phyloP scores from a whole-genome alignment of 2,888 invertebrate genomes.

The Drosophila koepferae region DNA sequence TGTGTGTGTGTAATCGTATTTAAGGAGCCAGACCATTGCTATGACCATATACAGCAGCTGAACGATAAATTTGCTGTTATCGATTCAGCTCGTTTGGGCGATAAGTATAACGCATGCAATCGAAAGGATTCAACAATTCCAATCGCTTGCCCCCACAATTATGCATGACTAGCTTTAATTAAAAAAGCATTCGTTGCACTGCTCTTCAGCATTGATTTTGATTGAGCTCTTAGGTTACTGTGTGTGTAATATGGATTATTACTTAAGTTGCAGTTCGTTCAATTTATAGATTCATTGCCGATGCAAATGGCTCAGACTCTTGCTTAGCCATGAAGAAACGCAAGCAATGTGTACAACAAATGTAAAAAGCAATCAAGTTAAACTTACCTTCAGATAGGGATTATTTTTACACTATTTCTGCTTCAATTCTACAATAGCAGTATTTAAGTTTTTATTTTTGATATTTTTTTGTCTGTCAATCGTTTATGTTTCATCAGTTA shows the following conservation, averaged over 20 bases:
- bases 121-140: slow-evolving; percentile 3
- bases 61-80: slow-evolving; percentile 68
- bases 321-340: background rate
- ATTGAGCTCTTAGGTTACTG: background rate
- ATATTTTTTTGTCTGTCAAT: too few relatives aligned
- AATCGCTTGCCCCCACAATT: slow-evolving; percentile 17
- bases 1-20: slow-evolving; percentile 14
- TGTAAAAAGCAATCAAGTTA: background rate
- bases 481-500: too few relatives aligned
- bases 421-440: background rate
- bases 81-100: slow-evolving; percentile 48
- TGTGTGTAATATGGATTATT: slow-evolving; percentile 5
- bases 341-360: background rate
- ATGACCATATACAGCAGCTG: slow-evolving; percentile 24
- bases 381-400: background rate
- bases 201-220: slow-evolving; percentile 14
- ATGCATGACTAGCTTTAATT: slow-evolving; percentile 11
- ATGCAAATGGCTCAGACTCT: too few relatives aligned
- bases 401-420: background rate
- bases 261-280: background rate
- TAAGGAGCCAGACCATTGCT: slow-evolving; percentile 33
- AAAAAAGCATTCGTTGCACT: slow-evolving; percentile 8
- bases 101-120: slow-evolving; percentile 3
- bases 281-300: background rate
- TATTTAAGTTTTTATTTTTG: too few relatives aligned